phyloP scores from a whole-genome alignment of 1,140 invertebrate genomes.

The Parasteatoda tepidariorum region DNA sequence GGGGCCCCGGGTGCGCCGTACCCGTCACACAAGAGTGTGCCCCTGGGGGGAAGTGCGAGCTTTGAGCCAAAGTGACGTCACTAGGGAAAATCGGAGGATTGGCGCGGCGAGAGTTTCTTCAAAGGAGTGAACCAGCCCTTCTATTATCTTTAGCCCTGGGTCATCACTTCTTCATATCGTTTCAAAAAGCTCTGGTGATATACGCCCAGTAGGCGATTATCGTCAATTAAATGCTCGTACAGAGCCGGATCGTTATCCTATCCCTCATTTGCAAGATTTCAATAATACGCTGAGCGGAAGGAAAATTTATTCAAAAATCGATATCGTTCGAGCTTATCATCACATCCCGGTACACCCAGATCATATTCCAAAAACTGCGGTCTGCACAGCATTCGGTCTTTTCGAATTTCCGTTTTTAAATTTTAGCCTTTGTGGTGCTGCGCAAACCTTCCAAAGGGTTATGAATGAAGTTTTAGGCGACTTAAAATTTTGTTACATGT shows the following conservation, averaged over 20 bases:
- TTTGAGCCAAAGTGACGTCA: constrained; percentile 68
- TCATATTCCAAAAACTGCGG: background rate
- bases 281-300: background rate
- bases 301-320: background rate
- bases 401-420: background rate
- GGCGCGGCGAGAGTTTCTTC: too few relatives aligned
- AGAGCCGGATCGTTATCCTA: constrained; percentile 67
- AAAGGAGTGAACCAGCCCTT: too few relatives aligned
- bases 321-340: background rate
- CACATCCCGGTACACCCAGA: background rate
- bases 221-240: constrained; percentile 62
- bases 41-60: too few relatives aligned
- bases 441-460: background rate
- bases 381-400: background rate
- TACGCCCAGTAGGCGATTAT: constrained; percentile 63
- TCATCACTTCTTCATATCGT: constrained; percentile 65
- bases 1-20: too few relatives aligned
- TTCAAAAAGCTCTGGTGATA: too few relatives aligned
- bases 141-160: too few relatives aligned
- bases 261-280: constrained; percentile 64
- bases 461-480: background rate
- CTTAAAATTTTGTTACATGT: background rate
- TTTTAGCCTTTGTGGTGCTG: background rate
- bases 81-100: too few relatives aligned
- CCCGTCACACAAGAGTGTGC: too few relatives aligned